phyloP scores from a whole-genome alignment of 1,140 invertebrate species.

The Drosophila punjabiensis region DNA sequence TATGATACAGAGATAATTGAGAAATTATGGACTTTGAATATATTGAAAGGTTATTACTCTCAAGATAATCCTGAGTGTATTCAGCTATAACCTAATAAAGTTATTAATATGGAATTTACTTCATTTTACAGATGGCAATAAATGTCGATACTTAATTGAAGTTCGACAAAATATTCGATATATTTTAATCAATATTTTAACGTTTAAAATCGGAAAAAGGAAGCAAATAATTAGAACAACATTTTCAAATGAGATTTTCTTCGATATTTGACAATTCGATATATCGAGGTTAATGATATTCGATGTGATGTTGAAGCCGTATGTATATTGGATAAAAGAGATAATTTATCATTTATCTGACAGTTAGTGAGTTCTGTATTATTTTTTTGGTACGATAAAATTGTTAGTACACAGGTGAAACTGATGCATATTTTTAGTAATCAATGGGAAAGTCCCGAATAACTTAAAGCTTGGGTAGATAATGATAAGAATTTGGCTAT shows the following conservation, averaged over 20 bases:
- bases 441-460: slow-evolving; percentile 1
- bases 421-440: background rate
- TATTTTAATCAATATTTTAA: no score
- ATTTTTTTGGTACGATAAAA: background rate
- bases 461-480: background rate
- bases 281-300: no score
- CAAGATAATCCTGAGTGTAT: background rate
- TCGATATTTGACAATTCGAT: no score
- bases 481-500: background rate
- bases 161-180: no score
- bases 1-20: background rate
- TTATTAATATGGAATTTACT: background rate
- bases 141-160: no score
- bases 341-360: background rate
- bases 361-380: background rate
- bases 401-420: background rate
- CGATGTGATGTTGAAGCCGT: no score
- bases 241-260: no score
- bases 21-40: background rate
- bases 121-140: no score
- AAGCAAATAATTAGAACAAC: no score
- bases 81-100: background rate
- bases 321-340: no score
- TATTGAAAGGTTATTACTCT: background rate
- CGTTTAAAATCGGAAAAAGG: no score